Conservation (phyloP, 2,888 invertebrate genomes). For the Muscina levida region DNA sequence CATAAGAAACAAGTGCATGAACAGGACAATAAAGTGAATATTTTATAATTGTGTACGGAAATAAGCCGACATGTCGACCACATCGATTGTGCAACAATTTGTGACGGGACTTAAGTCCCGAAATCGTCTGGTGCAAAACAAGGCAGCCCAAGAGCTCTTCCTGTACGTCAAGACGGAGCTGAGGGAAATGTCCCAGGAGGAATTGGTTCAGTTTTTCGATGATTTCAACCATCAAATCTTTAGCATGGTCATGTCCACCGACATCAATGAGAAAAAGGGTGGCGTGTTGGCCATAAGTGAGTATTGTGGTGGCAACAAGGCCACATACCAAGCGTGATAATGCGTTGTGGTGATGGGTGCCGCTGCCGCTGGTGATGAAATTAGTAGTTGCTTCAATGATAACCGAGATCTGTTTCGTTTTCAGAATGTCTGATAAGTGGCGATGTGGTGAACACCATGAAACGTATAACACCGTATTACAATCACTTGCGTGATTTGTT, state of each 20-base stretch:
- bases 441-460: conserved; percentile 94
- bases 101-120: conserved; percentile 93
- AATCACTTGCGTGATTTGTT: conserved; percentile 94
- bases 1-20: conserved; percentile 3
- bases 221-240: conserved; percentile 97
- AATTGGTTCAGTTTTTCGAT: conserved; percentile 94
- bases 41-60: neutral
- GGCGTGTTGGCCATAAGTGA: conserved; percentile 95
- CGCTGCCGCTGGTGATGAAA: neutral
- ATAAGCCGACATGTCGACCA: conserved; percentile 76
- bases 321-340: neutral
- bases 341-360: neutral
- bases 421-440: conserved; percentile 95
- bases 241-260: conserved; percentile 96
- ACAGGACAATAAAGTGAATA: conserved; percentile 5
- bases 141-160: conserved; percentile 93
- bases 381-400: too few species aligned
- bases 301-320: conserved; percentile 58
- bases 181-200: conserved; percentile 93
- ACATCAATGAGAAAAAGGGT: conserved; percentile 96
- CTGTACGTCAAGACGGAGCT: conserved; percentile 95
- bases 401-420: too few species aligned
- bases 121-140: conserved; percentile 90
- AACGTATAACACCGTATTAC: conserved; percentile 93
- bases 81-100: conserved; percentile 87